phyloP scores from a whole-genome alignment of 1,140 invertebrate species.

The Bombus confusus region DNA sequence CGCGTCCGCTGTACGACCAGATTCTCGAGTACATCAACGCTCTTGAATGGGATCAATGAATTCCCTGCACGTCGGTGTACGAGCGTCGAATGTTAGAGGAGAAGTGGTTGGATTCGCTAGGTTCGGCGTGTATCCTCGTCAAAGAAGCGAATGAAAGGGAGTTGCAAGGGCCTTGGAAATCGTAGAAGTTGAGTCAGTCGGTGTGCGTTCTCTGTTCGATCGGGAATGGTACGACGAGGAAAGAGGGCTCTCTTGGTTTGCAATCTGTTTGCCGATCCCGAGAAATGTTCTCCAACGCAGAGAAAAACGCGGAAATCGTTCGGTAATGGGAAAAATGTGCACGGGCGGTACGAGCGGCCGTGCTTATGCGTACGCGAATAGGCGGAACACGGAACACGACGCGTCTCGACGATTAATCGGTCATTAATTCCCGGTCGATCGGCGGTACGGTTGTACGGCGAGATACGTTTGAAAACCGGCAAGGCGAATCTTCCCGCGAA shows the following conservation, averaged over 20 bases:
- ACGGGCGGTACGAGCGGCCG: accelerated
- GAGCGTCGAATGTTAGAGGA: constrained; percentile 1
- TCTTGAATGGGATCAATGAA: constrained; percentile 10
- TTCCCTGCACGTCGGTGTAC: background rate
- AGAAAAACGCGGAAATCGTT: background rate
- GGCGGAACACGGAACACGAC: background rate
- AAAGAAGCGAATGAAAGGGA: constrained; percentile 18
- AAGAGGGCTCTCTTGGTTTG: background rate
- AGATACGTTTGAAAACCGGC: constrained; percentile 22
- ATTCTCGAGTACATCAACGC: background rate
- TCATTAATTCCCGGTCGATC: constrained; percentile 35
- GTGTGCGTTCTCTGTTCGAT: background rate
- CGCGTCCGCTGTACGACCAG: background rate
- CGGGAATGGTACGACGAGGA: background rate
- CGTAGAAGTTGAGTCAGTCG: background rate
- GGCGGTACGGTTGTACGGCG: background rate
- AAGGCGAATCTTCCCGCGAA: constrained; percentile 38
- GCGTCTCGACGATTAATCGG: constrained; percentile 26
- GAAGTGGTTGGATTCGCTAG: background rate
- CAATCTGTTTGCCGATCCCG: constrained; percentile 11
- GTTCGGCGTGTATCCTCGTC: background rate
- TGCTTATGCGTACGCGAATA: background rate
- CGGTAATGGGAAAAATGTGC: background rate
- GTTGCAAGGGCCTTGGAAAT: constrained; percentile 4
- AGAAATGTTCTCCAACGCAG: background rate